Base-by-base conservation (phyloP, 2,797 vertebrate genomes). In the Arvicola amphibius region DNA sequence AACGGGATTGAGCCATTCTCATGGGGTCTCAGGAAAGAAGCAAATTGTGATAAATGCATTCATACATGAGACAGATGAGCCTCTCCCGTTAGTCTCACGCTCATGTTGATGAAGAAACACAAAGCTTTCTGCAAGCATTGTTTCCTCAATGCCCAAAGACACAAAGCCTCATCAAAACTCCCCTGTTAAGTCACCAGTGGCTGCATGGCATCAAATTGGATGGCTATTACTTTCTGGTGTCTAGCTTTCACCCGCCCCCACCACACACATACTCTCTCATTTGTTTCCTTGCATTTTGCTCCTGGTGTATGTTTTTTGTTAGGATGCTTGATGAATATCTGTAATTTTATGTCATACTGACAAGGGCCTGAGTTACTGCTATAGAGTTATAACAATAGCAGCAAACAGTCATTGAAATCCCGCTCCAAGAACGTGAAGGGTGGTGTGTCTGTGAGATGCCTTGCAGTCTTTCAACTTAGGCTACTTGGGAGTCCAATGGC, bases 161-260 rank as follows among this genome's bases (percentile, higher is more conserved):
- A 6, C 90, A 97, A 95, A 97, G 67, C 40, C 53, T 90, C 85
- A 85, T 93, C 87, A 92, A 56, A 85, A 46, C 51, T 25, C 87
- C n/a, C 27, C 78, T 79, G 25, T 89, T 90, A 94, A 95, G 76
- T 34, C 90, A 63, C 48, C 34, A 80, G 61, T 69, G 88, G 37
- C 81, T 84, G 23, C 81, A 79, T 6, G 43, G 86, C 77, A 89
- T 92, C 90, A 95, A 95, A 94, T 95, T 85, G 78, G 93, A 96
- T 73, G 67, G 67, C 53, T 93, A 77, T 83, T 81, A 73, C 88
- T 96, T 92, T 78, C 81, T 94, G 93, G 94, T 95, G 97, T 92
- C 96, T 94, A 89, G 93, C 78, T 12, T 12, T 16, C 5, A 65
- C 63, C 23, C 59, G 2, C 23, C 56, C 59, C 23, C 23, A 5